Base-by-base conservation (phyloP, 2,888 invertebrate genomes). In the Epinotia brunnichana region DNA sequence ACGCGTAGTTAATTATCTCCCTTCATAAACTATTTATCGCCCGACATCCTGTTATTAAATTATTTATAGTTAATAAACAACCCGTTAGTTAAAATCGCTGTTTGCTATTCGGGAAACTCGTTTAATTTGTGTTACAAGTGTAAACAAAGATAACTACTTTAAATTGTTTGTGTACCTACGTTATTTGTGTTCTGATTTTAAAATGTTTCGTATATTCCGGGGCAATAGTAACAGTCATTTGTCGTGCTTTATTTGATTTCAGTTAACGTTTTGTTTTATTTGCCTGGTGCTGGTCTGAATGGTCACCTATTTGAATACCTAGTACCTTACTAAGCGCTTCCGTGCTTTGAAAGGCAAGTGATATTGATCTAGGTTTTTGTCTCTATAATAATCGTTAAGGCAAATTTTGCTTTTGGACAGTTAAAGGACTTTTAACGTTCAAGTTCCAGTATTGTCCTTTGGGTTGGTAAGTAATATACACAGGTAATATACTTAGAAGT, bases 121-220 rank as follows among this genome's bases (percentile, higher is more conserved):
- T 17, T 59, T 39, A 35, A 59, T 59, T 59, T 59, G 59, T 39
- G 59, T 59, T 59, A 39, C 39, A 9, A 29, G 15, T 11, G 59
- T 17, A 59, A 59, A 59, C 35, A 59, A 39, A 39, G 39, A 59
- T 59, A 59, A 59, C 59, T 17, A 59, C 39, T 39, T 59, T 39
- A 59, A 59, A 39, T 59, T 59, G 59, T 59, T 39, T 59, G n/a
- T 35, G 35, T 24, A 24, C 21, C 2, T 9, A 29, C 59, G 13
- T 39, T 59, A 59, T 59, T 59, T 59, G 11, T 19, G 59, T 59
- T 59, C 59, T 59, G 39, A 11, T 39, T 59, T 59, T 59, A 17
- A 59, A 59, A 19, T 39, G 19, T 17, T 39, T 39, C 19, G 5
- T 13, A 17, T n/a, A 39, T 59, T 17, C 4, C 0, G 35, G 35